Evolutionary conservation across 2,797 vertebrate genomes (phyloP).

Genomic region (Manis pentadactyla): DNA sequence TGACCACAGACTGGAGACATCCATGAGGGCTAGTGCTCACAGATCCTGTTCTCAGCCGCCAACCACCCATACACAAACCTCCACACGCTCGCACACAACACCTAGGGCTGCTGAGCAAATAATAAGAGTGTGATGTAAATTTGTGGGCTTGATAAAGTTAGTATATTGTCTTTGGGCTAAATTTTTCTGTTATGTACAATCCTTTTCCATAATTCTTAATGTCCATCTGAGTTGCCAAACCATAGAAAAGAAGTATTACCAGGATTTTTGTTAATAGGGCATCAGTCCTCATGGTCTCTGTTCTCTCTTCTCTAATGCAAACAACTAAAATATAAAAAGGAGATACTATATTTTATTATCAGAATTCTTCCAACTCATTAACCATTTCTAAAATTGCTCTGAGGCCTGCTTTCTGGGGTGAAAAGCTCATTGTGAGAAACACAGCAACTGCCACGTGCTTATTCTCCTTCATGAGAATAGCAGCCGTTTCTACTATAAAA

Average conservation of each 20-base stretch:
- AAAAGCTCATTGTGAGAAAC: background rate
- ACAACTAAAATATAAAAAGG: background rate
- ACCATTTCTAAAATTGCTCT: constrained; percentile 50
- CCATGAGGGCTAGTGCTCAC: background rate
- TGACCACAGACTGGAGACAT: background rate
- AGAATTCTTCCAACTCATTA: background rate
- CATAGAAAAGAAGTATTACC: background rate
- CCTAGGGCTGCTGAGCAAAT: background rate
- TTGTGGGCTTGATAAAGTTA: background rate
- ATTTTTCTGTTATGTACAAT: background rate
- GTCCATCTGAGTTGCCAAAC: background rate
- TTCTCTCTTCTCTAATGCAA: background rate
- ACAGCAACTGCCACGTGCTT: background rate
- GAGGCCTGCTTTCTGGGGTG: constrained; percentile 1
- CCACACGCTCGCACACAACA: too few relatives aligned
- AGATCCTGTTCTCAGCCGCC: too few relatives aligned
- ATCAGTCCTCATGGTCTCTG: background rate
- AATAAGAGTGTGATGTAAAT: background rate
- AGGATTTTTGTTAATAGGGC: background rate
- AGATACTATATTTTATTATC: background rate
- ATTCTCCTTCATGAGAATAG: background rate
- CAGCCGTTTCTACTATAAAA: background rate
- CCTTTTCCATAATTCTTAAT: background rate
- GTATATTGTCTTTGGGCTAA: background rate
- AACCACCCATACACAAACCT: background rate